Base-by-base conservation (phyloP, 2,888 invertebrate species). In the Gasteruption jaculator region DNA sequence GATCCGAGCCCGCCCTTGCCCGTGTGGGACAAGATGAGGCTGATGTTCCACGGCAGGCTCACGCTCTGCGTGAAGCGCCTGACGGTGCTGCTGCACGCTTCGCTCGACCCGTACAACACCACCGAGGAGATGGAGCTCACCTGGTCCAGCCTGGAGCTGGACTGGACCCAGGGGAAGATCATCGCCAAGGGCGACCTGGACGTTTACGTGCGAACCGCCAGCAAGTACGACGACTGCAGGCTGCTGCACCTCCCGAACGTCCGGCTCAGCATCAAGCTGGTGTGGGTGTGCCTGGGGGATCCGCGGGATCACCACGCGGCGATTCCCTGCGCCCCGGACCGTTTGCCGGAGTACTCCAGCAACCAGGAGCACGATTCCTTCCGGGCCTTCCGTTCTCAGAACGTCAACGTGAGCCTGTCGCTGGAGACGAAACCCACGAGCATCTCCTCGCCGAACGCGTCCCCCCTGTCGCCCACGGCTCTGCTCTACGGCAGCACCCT, bases 111-210 rank as follows among this genome's bases (percentile, higher is more conserved):
- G 0, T 99, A 97, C 72, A 99, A 99, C 68, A 93, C 93, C 4
- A 97, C 97, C 0, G 99, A 99, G 71, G 91, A 97, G 74, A 95
- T 99, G 91, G 97, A 99, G 71, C 78, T 96, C 49, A 90, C 91
- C 0, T 99, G 97, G 96, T 86, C 83, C 25, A 85, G 91, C 56
- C 82, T 95, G 3, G 86, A 89, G 21, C 82, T 99, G 63, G 94
- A 97, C 60, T 97, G 97, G 96, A 93, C 92, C 1, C 91, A 93
- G 68, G 92, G 91, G 0, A 90, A 88, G 71, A 85, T 93, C 43
- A 83, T 91, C 35, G 86, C 93, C 60, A 89, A 92, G 61, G 95
- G 96, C 3, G 91, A 95, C 63, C 74, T 99, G 45, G 91, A 94
- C 71, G 90, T 97, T 56, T 93, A 87, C 61, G 93, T 95, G 2